Percentiles rank a stretch among this genome's conserved stretches.
phyloP scores from a whole-genome alignment of 2,888 invertebrate species.

The Agonopterix alstromeriana region DNA sequence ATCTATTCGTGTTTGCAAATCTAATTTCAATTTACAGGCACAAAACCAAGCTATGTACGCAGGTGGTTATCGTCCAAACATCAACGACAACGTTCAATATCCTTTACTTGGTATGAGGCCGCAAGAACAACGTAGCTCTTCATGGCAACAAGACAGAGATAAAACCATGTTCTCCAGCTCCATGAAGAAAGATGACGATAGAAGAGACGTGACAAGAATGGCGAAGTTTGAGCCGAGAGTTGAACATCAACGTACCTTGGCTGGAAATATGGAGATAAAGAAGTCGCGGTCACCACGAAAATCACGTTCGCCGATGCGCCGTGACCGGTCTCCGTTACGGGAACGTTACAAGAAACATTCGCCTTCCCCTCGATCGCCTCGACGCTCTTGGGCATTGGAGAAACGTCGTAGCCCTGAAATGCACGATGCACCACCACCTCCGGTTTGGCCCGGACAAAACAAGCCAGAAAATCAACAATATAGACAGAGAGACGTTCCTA shows the following conservation, averaged over 20 bases:
- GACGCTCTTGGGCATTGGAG: slow-evolving; percentile 63
- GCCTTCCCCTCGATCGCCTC: slow-evolving; percentile 51
- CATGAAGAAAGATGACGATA: slow-evolving; percentile 37
- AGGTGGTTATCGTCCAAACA: slow-evolving; percentile 50
- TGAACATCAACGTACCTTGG: slow-evolving; percentile 1
- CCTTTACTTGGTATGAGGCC: slow-evolving; percentile 22
- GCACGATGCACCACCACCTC: slow-evolving; percentile 52
- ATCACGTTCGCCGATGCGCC: slow-evolving; percentile 46
- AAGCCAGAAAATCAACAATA: slow-evolving; percentile 3
- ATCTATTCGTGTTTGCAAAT: slow-evolving; percentile 39
- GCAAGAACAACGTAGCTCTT: slow-evolving; percentile 18
- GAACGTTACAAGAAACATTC: slow-evolving; percentile 51
- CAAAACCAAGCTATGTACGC: slow-evolving; percentile 59
- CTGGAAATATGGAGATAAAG: slow-evolving; percentile 12
- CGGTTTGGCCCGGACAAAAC: slow-evolving; percentile 47
- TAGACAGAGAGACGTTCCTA: slow-evolving; percentile 14
- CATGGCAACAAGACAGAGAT: slow-evolving; percentile 44
- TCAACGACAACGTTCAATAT: slow-evolving; percentile 37
- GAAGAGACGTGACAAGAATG: slow-evolving; percentile 26
- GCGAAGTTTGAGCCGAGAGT: slow-evolving; percentile 20
- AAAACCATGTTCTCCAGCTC: slow-evolving; percentile 16
- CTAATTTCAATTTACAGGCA: slow-evolving; percentile 66
- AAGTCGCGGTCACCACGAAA: slow-evolving; percentile 26
- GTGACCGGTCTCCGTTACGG: slow-evolving; percentile 47
- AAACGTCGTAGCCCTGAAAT: slow-evolving; percentile 50